These are phyloP conservation scores for Aratinga solstitialis DNA, from an alignment of 2,797 vertebrate species.

Conservation along the genomic window DNA sequence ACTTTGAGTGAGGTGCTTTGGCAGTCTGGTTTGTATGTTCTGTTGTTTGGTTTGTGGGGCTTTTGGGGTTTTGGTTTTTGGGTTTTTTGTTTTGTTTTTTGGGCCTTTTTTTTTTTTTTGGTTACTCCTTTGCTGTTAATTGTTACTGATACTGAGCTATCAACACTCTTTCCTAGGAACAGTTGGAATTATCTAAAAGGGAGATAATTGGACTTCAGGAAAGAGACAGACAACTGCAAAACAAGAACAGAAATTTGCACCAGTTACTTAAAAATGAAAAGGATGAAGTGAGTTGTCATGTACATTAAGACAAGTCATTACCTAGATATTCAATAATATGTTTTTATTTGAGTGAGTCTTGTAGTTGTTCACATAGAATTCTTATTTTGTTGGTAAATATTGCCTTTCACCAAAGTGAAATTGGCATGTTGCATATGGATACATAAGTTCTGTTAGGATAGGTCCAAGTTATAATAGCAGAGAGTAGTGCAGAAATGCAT, in stretches of 20 bases:
- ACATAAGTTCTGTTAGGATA: neutral
- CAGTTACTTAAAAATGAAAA: slow-evolving; percentile 95
- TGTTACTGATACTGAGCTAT: slow-evolving; percentile 8
- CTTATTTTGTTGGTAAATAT: neutral
- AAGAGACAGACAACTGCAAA: slow-evolving; percentile 90
- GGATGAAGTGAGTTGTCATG: slow-evolving; percentile 86
- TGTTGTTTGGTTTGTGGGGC: neutral
- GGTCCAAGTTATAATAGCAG: neutral
- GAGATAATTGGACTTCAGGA: slow-evolving; percentile 92
- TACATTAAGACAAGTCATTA: neutral
- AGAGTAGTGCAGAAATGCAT: neutral
- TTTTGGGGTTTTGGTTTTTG: too few relatives aligned
- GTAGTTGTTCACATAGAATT: neutral
- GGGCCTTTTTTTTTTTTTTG: neutral
- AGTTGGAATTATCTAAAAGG: slow-evolving; percentile 89
- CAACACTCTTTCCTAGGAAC: slow-evolving; percentile 82
- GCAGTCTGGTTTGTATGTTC: neutral
- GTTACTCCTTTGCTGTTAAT: neutral
- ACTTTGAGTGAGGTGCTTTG: neutral
- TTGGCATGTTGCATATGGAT: neutral
- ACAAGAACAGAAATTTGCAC: slow-evolving; percentile 92
- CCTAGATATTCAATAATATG: neutral
- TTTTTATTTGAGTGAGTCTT: neutral
- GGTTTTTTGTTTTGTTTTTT: too few relatives aligned
- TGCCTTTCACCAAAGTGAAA: neutral